Percentiles rank a stretch among this genome's conserved stretches.
Evolutionary conservation across 2,113 vertebrate species (phyloP).

Genomic region (Illadopsis cleaveri): DNA sequence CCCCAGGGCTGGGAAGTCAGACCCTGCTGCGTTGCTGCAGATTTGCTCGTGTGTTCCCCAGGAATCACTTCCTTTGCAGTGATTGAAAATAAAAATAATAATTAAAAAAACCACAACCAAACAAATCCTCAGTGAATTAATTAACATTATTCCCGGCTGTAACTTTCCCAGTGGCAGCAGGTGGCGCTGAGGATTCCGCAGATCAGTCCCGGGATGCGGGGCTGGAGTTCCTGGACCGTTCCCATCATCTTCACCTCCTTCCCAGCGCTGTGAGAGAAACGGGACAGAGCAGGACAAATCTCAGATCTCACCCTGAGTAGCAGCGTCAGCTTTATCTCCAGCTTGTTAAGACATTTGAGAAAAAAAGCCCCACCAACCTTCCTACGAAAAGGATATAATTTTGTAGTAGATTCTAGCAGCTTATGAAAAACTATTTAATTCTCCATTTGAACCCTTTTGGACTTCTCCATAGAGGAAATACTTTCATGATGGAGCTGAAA

Average conservation of each 20-base stretch:
- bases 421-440: background rate
- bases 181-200: background rate
- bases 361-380: background rate
- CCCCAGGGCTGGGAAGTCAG: background rate
- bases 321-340: background rate
- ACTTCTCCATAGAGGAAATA: background rate
- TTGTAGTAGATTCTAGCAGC: background rate
- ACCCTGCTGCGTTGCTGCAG: background rate
- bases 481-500: background rate
- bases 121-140: too few species aligned
- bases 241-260: background rate
- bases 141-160: rapidly evolving
- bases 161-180: background rate
- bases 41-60: rapidly evolving
- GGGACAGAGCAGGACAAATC: background rate
- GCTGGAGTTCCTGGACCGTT: background rate
- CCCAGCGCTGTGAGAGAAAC: rapidly evolving
- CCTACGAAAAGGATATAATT: background rate
- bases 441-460: background rate
- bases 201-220: background rate
- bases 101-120: background rate
- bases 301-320: rapidly evolving
- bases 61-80: too few species aligned
- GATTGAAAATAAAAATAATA: background rate
- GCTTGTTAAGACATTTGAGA: background rate